Conservation (phyloP, 2,888 invertebrate genomes). For the Saturnia japonica region DNA sequence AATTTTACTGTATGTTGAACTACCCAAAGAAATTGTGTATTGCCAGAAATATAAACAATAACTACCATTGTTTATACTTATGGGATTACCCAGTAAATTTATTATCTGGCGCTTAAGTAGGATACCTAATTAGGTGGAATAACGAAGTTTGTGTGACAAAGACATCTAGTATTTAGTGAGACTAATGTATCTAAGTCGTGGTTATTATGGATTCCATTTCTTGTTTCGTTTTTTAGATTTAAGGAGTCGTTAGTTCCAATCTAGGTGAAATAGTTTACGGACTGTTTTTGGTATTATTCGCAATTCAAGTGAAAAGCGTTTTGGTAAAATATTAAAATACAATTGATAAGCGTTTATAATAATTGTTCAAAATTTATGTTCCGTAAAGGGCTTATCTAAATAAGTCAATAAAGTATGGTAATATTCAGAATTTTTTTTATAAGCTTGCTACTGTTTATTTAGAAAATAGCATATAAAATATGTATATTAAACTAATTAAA, state of each 20-base stretch:
- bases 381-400: too few species aligned
- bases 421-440: too few species aligned
- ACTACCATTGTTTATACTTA: too few species aligned
- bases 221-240: constrained; percentile 8
- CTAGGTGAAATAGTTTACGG: not conserved
- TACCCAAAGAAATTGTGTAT: too few species aligned
- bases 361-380: not conserved
- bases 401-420: too few species aligned
- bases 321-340: not conserved
- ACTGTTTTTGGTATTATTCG: not conserved
- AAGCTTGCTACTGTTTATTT: too few species aligned
- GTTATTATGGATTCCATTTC: constrained; percentile 4
- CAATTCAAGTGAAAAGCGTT: not conserved
- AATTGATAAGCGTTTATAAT: not conserved
- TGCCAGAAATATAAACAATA: too few species aligned
- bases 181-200: constrained; percentile 12
- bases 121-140: not conserved
- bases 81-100: not conserved
- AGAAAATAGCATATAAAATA: too few species aligned
- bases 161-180: constrained; percentile 9
- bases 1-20: too few species aligned
- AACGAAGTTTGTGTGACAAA: constrained; percentile 1
- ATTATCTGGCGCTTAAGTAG: not conserved
- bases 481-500: too few species aligned
- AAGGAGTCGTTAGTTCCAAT: constrained; percentile 1